Base-by-base conservation (phyloP, 2,797 vertebrate species). In the Vultur gryphus region DNA sequence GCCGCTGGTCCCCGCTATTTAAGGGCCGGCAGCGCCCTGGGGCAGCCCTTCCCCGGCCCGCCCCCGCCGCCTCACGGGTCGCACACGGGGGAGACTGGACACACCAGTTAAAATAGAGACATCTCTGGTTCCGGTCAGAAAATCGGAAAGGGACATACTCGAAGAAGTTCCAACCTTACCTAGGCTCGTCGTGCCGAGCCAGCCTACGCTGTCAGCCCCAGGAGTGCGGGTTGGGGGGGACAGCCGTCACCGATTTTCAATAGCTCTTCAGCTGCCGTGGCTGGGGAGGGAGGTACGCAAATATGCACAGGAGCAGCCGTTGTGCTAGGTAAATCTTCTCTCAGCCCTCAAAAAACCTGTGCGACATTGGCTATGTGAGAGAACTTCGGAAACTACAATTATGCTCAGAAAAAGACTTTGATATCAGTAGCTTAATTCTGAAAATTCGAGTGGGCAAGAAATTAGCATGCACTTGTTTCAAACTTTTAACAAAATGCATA, bases 21-120 rank as follows among this genome's bases (percentile, higher is more conserved):
- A 29, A 29, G 41, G 43, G 55, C 41, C 33, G 54, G 37, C 10
- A 15, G 48, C 10, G 67, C 33, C 23, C 24, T 7, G 67, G 21
- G 49, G n/a, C 66, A 24, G 31, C 58, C 29, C 58, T 80, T 58
- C 67, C 86, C 86, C 59, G 43, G 43, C 66, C 54, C 75, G 41
- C 54, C 71, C 70, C 51, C 46, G 21, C 54, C 18, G 79, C 31
- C 37, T 3, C 66, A 39, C 20, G 31, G 20, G 6, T 6, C 14
- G 28, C 71, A 0, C 41, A 1, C 66, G 8, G 67, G 20, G 2
- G 5, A 0, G 62, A 3, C 67, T 7, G 71, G 1, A 0, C 13
- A 1, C 33, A 0, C 8, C 3, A 2, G 23, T 1, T 4, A 5
- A 0, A 1, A 1, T 1, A 8, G 6, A 2, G 18, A 6, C 46